Evolutionary conservation across 2,113 vertebrate species (phyloP).

Genomic region (Rutilus rutilus): DNA sequence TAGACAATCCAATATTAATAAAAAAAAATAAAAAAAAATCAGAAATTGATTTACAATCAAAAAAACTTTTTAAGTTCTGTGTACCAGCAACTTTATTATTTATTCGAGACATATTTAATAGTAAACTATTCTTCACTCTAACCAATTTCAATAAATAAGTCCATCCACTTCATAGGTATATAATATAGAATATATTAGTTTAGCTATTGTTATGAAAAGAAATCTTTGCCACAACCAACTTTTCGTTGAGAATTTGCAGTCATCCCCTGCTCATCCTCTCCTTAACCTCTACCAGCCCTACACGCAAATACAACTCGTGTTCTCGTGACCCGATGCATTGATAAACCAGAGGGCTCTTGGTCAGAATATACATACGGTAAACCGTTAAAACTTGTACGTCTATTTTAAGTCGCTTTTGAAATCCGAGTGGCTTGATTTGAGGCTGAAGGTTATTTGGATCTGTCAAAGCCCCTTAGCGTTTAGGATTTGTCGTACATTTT

Average conservation of each 20-base stretch:
- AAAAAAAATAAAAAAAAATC: neutral
- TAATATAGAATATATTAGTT: slow-evolving; percentile 35
- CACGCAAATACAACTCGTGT: neutral
- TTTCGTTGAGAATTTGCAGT: slow-evolving; percentile 20
- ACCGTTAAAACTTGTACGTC: neutral
- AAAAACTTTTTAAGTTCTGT: neutral
- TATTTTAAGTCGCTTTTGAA: neutral
- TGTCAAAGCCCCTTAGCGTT: neutral
- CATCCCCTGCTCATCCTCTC: neutral
- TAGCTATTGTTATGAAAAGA: slow-evolving; percentile 2
- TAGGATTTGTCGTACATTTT: neutral
- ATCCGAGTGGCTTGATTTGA: slow-evolving; percentile 5
- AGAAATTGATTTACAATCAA: neutral
- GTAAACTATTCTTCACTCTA: neutral
- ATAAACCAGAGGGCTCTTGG: neutral
- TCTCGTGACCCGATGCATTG: slow-evolving; percentile 8
- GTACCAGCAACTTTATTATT: slow-evolving; percentile 1
- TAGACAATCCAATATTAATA: neutral
- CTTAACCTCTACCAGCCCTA: neutral
- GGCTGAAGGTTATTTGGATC: neutral
- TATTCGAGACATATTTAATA: neutral
- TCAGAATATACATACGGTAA: slow-evolving; percentile 14
- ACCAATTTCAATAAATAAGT: slow-evolving; percentile 13
- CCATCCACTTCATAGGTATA: neutral
- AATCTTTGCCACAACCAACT: neutral